Conservation (phyloP, 2,113 vertebrate species). For the Beaufortia kweichowensis region DNA sequence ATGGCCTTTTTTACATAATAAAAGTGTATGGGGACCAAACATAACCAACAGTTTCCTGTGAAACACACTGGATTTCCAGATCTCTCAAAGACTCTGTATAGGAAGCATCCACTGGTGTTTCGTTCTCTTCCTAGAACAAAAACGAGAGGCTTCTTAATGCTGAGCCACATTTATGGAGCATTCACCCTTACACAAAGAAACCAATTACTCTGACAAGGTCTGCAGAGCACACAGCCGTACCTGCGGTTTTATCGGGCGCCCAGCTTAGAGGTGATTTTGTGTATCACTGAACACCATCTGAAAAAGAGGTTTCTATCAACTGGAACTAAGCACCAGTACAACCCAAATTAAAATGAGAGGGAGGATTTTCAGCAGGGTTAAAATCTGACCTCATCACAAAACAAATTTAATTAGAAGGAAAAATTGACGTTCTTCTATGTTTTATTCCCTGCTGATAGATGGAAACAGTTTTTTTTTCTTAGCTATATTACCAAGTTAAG, state of each 20-base stretch:
- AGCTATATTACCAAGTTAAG: neutral
- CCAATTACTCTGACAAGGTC: slow-evolving; percentile 42
- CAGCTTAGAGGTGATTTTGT: slow-evolving; percentile 31
- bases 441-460: too few relatives aligned
- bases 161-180: slow-evolving; percentile 6
- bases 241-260: slow-evolving; percentile 13
- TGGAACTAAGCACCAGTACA: slow-evolving; percentile 16
- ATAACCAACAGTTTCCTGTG: neutral
- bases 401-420: neutral
- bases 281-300: slow-evolving; percentile 40
- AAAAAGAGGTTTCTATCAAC: slow-evolving; percentile 4
- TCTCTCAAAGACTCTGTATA: neutral
- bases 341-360: slow-evolving; percentile 10
- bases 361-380: neutral
- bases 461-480: neutral
- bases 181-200: slow-evolving; percentile 39
- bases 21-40: too few relatives aligned
- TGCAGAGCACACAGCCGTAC: slow-evolving; percentile 3
- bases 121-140: neutral
- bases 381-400: slow-evolving; percentile 5
- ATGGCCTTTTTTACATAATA: too few relatives aligned
- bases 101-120: neutral
- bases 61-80: neutral
- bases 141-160: slow-evolving; percentile 1
- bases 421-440: neutral